Evolutionary conservation across 2,888 invertebrate genomes (phyloP).

Genomic region (Acleris literana): DNA sequence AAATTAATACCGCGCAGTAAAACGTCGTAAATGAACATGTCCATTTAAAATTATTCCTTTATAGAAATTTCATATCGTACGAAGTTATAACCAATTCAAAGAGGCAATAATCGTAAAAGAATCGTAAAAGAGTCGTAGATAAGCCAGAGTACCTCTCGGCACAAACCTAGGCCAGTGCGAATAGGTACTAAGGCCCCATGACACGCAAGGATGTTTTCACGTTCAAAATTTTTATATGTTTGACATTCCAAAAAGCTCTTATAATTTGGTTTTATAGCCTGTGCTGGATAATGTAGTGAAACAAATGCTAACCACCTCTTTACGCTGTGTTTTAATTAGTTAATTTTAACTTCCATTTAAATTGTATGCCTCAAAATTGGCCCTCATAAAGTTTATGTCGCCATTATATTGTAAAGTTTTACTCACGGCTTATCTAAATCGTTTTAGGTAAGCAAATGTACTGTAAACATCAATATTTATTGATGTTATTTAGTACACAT

Average conservation of each 20-base stretch:
- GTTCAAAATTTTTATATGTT: no score
- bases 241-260: no score
- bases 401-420: conserved; percentile 29
- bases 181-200: no score
- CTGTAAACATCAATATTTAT: conserved; percentile 31
- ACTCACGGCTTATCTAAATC: conserved; percentile 20
- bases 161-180: conserved; percentile 51
- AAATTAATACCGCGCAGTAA: conserved; percentile 65
- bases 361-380: conserved; percentile 16
- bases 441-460: conserved; percentile 22
- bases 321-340: not conserved
- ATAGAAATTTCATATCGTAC: conserved; percentile 79
- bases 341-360: not conserved
- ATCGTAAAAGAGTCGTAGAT: conserved; percentile 74
- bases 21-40: conserved; percentile 74
- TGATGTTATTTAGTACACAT: conserved; percentile 10
- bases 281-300: not conserved
- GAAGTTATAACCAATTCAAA: conserved; percentile 78
- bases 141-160: conserved; percentile 67
- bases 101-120: conserved; percentile 80
- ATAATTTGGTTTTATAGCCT: not conserved
- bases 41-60: conserved; percentile 76
- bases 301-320: not conserved
- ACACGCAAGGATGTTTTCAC: no score
- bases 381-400: conserved; percentile 24